These are phyloP conservation scores for Cephus sareptanus DNA, from an alignment of 2,888 invertebrate genomes.

Conservation along the genomic window DNA sequence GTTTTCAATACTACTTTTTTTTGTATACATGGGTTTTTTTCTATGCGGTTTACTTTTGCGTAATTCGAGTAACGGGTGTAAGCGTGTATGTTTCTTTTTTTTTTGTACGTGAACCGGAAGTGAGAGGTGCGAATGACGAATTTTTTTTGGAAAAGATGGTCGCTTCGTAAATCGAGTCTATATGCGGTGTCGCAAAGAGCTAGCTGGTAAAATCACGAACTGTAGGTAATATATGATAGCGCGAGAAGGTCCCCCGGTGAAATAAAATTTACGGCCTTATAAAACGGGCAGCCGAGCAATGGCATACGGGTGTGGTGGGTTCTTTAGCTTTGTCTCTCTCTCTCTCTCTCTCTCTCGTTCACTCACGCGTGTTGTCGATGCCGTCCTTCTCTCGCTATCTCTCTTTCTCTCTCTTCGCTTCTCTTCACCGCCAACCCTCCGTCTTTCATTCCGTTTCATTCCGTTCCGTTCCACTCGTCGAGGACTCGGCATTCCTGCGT, in stretches of 20 bases:
- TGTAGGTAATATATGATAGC: neutral
- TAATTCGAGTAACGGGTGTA: neutral
- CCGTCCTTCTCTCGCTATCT: neutral
- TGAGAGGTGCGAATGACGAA: neutral
- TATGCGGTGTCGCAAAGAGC: neutral
- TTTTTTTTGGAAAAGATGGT: neutral
- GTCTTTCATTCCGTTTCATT: neutral
- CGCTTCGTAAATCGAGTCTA: constrained; percentile 17
- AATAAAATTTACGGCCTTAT: constrained; percentile 7
- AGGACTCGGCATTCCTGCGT: neutral
- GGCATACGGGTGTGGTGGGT: neutral
- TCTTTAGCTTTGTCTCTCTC: constrained; percentile 7
- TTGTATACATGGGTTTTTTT: neutral
- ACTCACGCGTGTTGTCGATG: too few relatives aligned
- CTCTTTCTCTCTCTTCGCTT: neutral
- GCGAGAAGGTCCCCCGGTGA: neutral
- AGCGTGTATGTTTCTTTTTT: neutral
- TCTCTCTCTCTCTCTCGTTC: neutral
- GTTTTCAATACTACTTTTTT: neutral
- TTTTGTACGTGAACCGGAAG: neutral
- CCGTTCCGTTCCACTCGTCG: neutral
- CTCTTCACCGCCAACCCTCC: neutral
- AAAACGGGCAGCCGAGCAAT: neutral
- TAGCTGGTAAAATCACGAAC: neutral
- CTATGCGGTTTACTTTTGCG: neutral